Base-by-base conservation (phyloP, 1,140 invertebrate species). In the Fopius arisanus region DNA sequence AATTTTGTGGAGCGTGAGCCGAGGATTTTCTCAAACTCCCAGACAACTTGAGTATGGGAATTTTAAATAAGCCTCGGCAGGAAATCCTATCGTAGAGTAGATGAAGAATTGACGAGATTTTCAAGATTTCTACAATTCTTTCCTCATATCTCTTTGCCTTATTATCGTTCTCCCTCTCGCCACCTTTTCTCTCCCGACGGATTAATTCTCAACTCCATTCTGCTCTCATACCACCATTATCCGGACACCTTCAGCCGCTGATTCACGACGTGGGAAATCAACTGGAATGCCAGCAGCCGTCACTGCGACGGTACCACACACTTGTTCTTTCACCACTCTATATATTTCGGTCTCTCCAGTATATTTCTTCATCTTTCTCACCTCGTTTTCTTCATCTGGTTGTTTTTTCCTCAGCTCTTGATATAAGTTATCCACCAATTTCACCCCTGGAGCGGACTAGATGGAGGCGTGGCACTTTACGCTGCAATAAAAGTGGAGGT, bases 371-470 rank as follows among this genome's bases (percentile, higher is more conserved):
- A 19, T n/a, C n/a, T 28, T 41, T 63, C 21, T 70, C n/a, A 19
- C 41, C 66, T 67, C 74, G 72, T 74, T 65, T 77, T 23, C 37
- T 72, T 7, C 6, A 7, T 19, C 14, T 65, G 5, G 9, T 4
- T 65, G 6, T 65, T 65, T 65, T 65, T 31, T 31, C 16, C 2
- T n/a, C 1, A n/a, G 26, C 29, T 19, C 33, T 31, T 31, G 14
- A 63, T 73, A 77, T 77, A 77, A 74, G 68, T 77, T 77, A 77
- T 74, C 70, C 72, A 69, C 72, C 75, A 74, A 77, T 77, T 77
- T 77, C 48, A 70, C 54, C 67, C n/a, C 37, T 51, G 28, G 54
- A 69, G 63, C 72, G 62, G 23, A 72, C 31, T 75, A 48, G 59
- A 62, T 68, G 33, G 59, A 68, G 72, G 73, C 66, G 65, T 4